Conservation (phyloP, 2,888 invertebrate genomes). For the Patella pellucida region DNA sequence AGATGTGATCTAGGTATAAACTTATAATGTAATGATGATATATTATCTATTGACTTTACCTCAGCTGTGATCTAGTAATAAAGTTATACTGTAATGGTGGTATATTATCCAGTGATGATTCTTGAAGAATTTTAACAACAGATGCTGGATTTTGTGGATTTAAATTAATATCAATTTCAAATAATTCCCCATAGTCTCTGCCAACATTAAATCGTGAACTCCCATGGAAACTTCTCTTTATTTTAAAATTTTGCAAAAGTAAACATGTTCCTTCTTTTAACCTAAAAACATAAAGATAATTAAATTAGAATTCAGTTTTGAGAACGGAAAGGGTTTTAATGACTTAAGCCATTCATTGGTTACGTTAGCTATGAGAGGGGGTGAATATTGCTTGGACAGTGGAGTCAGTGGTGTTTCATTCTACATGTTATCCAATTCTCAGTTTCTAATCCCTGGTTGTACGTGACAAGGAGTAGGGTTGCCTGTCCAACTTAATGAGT, state of each 20-base stretch:
- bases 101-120: conserved; percentile 29
- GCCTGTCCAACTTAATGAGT: too few relatives aligned
- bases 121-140: conserved; percentile 42
- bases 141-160: conserved; percentile 46
- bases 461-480: too few relatives aligned
- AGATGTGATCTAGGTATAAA: conserved; percentile 32
- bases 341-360: too few relatives aligned
- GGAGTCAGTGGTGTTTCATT: too few relatives aligned
- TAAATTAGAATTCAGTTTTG: too few relatives aligned
- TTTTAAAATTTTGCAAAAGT: conserved; percentile 44
- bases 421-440: too few relatives aligned
- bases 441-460: too few relatives aligned
- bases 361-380: too few relatives aligned
- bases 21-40: too few relatives aligned
- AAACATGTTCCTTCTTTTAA: conserved; percentile 47
- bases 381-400: too few relatives aligned
- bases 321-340: too few relatives aligned
- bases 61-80: conserved; percentile 40
- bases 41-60: conserved; percentile 36
- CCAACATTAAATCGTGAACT: conserved; percentile 29
- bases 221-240: conserved; percentile 45
- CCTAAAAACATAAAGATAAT: conserved; percentile 27
- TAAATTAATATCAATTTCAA: conserved; percentile 48
- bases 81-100: conserved; percentile 40
- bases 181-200: conserved; percentile 29